phyloP scores from a whole-genome alignment of 2,797 vertebrate genomes.

The Anguilla anguilla region DNA sequence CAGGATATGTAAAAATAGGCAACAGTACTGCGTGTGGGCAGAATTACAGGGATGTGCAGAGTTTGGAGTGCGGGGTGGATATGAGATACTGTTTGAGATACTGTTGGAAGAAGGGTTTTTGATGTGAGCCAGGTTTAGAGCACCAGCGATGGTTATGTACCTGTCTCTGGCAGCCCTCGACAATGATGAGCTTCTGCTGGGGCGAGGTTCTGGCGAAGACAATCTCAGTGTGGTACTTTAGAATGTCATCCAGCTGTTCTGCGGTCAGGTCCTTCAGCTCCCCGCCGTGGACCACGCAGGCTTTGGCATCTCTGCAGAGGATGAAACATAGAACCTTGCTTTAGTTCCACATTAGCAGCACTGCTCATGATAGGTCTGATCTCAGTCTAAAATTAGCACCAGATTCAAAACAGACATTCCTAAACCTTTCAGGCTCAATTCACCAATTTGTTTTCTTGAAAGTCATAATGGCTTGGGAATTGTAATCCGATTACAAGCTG shows the following conservation, averaged over 20 bases:
- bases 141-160: conserved; percentile 48
- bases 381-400: no score
- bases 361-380: neutral
- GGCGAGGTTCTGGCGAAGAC: conserved; percentile 87
- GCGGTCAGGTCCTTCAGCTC: conserved; percentile 83
- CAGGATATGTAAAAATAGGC: neutral
- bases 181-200: conserved; percentile 87
- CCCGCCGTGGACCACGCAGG: conserved; percentile 82
- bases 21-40: neutral
- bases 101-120: neutral
- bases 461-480: neutral
- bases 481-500: no score
- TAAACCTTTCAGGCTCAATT: neutral
- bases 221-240: conserved; percentile 82
- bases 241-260: conserved; percentile 80
- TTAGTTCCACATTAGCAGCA: neutral
- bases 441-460: neutral
- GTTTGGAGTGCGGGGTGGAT: no score
- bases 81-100: no score
- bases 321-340: neutral
- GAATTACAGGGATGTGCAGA: neutral
- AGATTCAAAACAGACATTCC: no score
- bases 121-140: neutral
- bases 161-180: conserved; percentile 86
- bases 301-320: conserved; percentile 79